phyloP scores from a whole-genome alignment of 2,888 invertebrate species.

The Drosophila paranaensis region DNA sequence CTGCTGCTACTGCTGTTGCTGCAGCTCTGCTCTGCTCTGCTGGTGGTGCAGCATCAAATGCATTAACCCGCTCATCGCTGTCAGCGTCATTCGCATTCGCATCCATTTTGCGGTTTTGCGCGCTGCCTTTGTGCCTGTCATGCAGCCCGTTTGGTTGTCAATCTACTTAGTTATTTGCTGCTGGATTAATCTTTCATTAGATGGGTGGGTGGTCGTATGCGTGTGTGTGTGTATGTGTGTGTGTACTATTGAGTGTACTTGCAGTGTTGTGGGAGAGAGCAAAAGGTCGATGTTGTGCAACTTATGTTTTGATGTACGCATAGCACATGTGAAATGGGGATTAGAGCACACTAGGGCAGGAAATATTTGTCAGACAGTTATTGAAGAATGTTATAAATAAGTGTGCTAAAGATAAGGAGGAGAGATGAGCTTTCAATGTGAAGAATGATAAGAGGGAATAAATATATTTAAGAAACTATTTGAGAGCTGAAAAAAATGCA shows the following conservation, averaged over 20 bases:
- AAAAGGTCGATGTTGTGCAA: conserved; percentile 6
- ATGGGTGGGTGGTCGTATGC: not conserved
- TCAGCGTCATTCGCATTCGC: conserved; percentile 70
- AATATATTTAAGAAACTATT: not conserved
- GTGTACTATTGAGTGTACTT: no score
- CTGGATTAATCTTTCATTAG: conserved; percentile 50
- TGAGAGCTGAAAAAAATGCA: not conserved
- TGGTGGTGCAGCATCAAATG: conserved; percentile 66
- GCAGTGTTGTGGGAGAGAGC: no score
- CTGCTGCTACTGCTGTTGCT: conserved; percentile 8
- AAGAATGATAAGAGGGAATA: not conserved
- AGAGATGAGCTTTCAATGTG: not conserved
- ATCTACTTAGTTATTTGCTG: conserved; percentile 56
- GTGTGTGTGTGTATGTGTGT: not conserved
- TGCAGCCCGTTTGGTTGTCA: conserved; percentile 45
- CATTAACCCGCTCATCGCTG: conserved; percentile 77
- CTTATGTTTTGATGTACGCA: conserved; percentile 5
- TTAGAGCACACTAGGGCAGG: not conserved
- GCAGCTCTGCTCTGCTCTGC: not conserved
- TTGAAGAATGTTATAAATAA: not conserved
- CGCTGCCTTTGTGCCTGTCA: conserved; percentile 37
- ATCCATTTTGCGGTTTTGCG: conserved; percentile 51
- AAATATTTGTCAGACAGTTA: conserved; percentile 18
- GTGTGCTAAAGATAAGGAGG: not conserved
- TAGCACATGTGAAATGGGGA: not conserved